A percentile compares a stretch with the other conserved stretches of the same genome.
Evolutionary conservation across 2,797 vertebrate species (phyloP).

Genomic region (Sebastiscus albofasciatus): DNA sequence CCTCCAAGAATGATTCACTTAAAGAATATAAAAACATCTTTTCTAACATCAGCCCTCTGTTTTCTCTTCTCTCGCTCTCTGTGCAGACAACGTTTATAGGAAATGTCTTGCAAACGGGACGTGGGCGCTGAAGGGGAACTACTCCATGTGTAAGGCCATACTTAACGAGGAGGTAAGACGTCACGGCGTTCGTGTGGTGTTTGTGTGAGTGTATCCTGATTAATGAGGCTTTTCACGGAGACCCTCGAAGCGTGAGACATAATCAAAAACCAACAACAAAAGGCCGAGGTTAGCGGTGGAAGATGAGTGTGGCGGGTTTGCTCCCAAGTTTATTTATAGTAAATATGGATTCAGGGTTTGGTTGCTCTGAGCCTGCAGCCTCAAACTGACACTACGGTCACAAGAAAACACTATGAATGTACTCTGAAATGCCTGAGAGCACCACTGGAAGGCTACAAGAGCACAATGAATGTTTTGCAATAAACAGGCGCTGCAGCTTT

Average conservation of each 20-base stretch:
- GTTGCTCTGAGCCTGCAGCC: constrained; percentile 2
- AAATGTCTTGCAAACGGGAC: constrained; percentile 91
- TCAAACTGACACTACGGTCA: background rate
- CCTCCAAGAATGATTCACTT: background rate
- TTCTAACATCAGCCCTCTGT: background rate
- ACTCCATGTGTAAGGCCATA: constrained; percentile 95
- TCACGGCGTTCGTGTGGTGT: background rate
- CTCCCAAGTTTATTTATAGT: constrained; percentile 29
- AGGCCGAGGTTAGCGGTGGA: constrained; percentile 1
- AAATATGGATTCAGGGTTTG: constrained; percentile 33
- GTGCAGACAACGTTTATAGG: constrained; percentile 92
- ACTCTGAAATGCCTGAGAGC: background rate
- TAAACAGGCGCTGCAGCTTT: background rate
- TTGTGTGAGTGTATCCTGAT: constrained; percentile 4
- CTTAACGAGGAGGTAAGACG: constrained; percentile 90
- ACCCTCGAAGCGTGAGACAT: background rate
- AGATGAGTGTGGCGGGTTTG: background rate
- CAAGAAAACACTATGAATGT: background rate
- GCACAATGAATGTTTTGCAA: constrained; percentile 11
- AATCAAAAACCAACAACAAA: constrained; percentile 21
- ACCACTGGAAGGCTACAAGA: constrained; percentile 11
- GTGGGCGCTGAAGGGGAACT: constrained; percentile 93
- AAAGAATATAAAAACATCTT: background rate
- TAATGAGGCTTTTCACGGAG: constrained; percentile 16
- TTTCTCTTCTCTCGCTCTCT: constrained; percentile 18